Base-by-base conservation (phyloP, 2,888 invertebrate species). In the Bugulina stolonifera region DNA sequence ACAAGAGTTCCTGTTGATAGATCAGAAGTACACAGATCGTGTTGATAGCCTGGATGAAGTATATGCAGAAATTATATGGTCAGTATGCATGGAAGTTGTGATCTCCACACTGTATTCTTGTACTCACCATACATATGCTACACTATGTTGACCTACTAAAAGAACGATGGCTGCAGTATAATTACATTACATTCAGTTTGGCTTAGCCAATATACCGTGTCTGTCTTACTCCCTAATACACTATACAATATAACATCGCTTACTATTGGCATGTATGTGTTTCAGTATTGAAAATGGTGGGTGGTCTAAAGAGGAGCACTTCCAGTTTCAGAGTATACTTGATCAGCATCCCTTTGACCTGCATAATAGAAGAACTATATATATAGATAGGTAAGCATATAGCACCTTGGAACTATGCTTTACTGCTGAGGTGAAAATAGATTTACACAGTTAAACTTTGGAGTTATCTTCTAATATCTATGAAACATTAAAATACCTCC, bases 1-100 rank as follows among this genome's bases (percentile, higher is more conserved):
- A 34, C 79, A 82, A 54, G 82, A 83, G 74, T 83, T 83, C 75
- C 77, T 82, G 22, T 72, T 80, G 18, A 76, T 84, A 34, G 84
- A 84, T 76, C 79, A 80, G 35, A 80, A 79, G 73, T 82, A 82
- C 73, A 73, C 78, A 22, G 77, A 78, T 22, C 77, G 78, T 52
- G 74, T 83, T 18, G 77, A 77, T 1, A 75, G 77, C 27, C 73
- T 83, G 34, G 78, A 80, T 71, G 76, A 76, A n/a, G 75, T 78
- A 71, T 80, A 82, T 77, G 73, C 74, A 1, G 76, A 77, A 69
- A 79, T 78, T 29, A 55, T 81, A 3, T 77, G 79, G 82, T 82
- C 75, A 69, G 73, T 64, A 54, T n/a, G n/a, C n/a, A n/a, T n/a
- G n/a, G 5, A n/a, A n/a, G n/a, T n/a, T n/a, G n/a, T n/a, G n/a